phyloP scores from a whole-genome alignment of 1,140 invertebrate species.

The Calycopis cecrops region DNA sequence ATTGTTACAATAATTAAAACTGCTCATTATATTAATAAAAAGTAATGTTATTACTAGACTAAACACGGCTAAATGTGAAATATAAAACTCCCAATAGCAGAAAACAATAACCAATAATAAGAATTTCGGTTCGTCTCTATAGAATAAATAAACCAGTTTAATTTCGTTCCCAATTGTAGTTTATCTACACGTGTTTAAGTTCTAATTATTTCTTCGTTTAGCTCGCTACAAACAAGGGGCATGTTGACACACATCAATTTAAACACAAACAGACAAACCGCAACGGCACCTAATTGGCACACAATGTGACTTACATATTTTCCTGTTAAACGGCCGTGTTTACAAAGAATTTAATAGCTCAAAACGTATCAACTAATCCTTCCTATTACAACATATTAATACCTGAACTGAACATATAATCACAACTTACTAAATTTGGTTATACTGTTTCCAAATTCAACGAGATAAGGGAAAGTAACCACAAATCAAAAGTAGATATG shows the following conservation, averaged over 20 bases:
- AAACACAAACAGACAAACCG: conserved; percentile 27
- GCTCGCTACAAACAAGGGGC: conserved; percentile 21
- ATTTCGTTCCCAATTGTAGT: conserved; percentile 10
- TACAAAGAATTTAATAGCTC: conserved; percentile 1
- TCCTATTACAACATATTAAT: no score
- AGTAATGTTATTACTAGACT: no score
- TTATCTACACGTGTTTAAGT: conserved; percentile 31
- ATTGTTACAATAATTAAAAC: no score
- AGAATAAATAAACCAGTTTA: conserved; percentile 8
- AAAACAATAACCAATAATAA: background rate
- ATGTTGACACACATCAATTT: conserved; percentile 30
- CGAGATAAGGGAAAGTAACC: no score
- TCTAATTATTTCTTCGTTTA: conserved; percentile 23
- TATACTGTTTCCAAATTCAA: no score
- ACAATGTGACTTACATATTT: conserved; percentile 13
- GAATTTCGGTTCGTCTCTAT: conserved; percentile 10
- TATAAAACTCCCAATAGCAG: background rate
- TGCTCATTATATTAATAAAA: no score
- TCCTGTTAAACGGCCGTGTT: conserved; percentile 13
- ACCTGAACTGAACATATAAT: no score
- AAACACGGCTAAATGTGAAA: no score
- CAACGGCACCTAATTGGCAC: conserved; percentile 26
- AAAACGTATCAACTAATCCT: no score
- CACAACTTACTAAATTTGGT: no score
- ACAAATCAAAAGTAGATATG: no score